A percentile compares a stretch with the other conserved stretches of the same genome.
Conservation (phyloP, 2,797 vertebrate genomes). For the Ctenochaetus hawaiiensis region DNA sequence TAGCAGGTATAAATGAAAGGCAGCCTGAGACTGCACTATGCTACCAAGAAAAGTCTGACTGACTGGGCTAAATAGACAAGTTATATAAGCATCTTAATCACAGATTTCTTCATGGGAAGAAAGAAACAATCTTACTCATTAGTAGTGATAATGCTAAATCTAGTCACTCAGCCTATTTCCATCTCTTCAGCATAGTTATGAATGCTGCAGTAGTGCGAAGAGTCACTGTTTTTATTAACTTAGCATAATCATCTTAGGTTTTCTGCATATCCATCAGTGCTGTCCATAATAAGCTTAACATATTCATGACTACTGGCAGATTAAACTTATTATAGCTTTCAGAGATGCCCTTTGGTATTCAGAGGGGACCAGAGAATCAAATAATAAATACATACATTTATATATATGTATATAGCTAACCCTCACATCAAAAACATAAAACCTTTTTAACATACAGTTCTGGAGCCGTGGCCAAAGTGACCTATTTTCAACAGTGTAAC, state of each 20-base stretch:
- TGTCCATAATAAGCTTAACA: slow-evolving; percentile 69
- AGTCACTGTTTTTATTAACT: slow-evolving; percentile 52
- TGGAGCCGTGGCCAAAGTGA: slow-evolving; percentile 48
- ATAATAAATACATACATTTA: slow-evolving; percentile 29
- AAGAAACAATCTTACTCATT: not conserved
- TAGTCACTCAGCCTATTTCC: slow-evolving; percentile 25
- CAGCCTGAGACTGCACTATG: not conserved
- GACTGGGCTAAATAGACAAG: not conserved
- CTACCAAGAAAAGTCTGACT: slow-evolving; percentile 6
- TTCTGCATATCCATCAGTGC: slow-evolving; percentile 42
- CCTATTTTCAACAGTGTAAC: slow-evolving; percentile 68
- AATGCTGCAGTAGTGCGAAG: slow-evolving; percentile 17
- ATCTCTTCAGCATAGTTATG: not conserved
- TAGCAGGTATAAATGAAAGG: not conserved
- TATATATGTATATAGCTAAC: slow-evolving; percentile 6
- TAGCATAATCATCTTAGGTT: slow-evolving; percentile 62
- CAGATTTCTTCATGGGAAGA: slow-evolving; percentile 3
- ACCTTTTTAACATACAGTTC: slow-evolving; percentile 40
- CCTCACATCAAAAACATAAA: slow-evolving; percentile 5
- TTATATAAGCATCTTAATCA: slow-evolving; percentile 5
- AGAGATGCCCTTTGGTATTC: slow-evolving; percentile 33
- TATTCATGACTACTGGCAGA: slow-evolving; percentile 65
- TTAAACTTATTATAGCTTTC: slow-evolving; percentile 51
- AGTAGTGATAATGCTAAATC: not conserved
- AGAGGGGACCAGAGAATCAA: slow-evolving; percentile 29